Base-by-base conservation (phyloP, 2,113 vertebrate species). In the Chloroceryle aenea region DNA sequence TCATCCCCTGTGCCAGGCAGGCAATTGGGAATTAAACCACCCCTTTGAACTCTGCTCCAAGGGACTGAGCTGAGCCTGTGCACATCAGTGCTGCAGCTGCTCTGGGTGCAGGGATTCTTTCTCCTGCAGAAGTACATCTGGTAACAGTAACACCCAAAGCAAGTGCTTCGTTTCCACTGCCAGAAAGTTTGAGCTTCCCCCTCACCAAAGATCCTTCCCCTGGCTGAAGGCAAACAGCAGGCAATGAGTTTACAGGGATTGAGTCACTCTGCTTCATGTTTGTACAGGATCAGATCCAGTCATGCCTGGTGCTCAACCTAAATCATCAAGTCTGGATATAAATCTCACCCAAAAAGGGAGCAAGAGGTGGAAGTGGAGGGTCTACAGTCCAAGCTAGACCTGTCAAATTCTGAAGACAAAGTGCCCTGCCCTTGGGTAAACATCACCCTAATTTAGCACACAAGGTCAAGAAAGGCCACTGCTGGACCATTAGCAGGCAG, bases 1-100 rank as follows among this genome's bases (percentile, higher is more conserved):
- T 83, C 27, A 22, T 85, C 20, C 6, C 12, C 38, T 67, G 20
- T 6, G 1, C 47, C 56, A 76, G 34, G 59, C 29, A 77, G 20
- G 30, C 40, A 79, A 45, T 0, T 59, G 36, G 43, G 21, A 89
- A 23, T 23, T 47, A 88, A 92, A 58, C 6, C 12, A 59, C 3
- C 6, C 0, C 20, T 77, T 36, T 3, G 2, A 91, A 68, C 12
- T 22, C 29, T 4, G 4, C 21, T 81, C 32, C 8, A 6, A 79
- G 69, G 16, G 27, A 77, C 1, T 1, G 2, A 78, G n/a, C 30
- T 18, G 36, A 69, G 21, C 19, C 55, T 62, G 30, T 42, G 43
- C 45, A 58, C 0, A 0, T 30, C 11, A 0, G 23, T 48, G 36
- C 32, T 68, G 59, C 3, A 3, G 53, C 55, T 81, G 45, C 23